Base-by-base conservation (phyloP, 1,140 invertebrate genomes). In the Pseudomyrmex concolor region DNA sequence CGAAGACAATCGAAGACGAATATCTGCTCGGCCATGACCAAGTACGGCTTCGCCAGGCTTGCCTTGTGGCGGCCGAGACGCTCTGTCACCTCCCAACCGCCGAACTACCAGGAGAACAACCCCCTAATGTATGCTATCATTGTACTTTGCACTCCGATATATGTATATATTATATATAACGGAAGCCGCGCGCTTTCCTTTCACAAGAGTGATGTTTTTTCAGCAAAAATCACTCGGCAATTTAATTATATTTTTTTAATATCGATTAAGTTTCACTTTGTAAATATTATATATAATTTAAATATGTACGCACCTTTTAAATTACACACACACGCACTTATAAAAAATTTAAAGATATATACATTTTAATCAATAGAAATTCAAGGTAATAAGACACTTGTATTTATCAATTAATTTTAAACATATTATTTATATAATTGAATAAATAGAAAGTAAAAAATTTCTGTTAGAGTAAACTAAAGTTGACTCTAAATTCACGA, bases 21-120 rank as follows among this genome's bases (percentile, higher is more conserved):
- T 13, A 19, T 45, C 54, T 51, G n/a, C 9, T 60, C 70, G 43
- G 74, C 54, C 51, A 94, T 94, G 93, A 94, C 93, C 54, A 94
- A 92, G 84, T 94, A 94, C 91, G 92, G 93, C 55, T 91, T 94
- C 66, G 92, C 93, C 45, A 91, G 93, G 60, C 73, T 93, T 62
- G 91, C 92, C 15, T 76, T 94, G 72, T 94, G 93, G 94, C 91
- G 93, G n/a, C 89, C 93, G 81, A 90, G 93, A 67, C 87, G 93
- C n/a, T 93, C 93, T 68, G 86, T 91, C 68, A 89, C 89, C 55
- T 90, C 92, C 34, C 93, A 94, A 72, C 91, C 92, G 60, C 77
- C 89, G 51, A 93, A 91, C 90, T 91, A 92, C 87, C 93, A 94
- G 92, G 94, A 94, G 84, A 94, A 93, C 92, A 94, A 94, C 88